Conservation (phyloP, 1,140 invertebrate species). For the Anoplolepis gracilipes region DNA sequence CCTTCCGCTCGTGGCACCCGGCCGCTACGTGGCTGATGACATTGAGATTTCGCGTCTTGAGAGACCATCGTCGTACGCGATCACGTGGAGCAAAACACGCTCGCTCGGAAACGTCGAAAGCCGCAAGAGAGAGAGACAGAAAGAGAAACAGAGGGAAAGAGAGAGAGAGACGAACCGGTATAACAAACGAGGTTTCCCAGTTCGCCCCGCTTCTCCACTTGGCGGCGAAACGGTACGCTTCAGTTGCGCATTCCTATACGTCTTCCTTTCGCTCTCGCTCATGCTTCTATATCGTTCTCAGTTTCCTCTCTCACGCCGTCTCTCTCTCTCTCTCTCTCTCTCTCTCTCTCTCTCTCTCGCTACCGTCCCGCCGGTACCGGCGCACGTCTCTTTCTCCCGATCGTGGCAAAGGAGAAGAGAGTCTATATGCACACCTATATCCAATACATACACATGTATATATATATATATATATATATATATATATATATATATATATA, state of each 20-base stretch:
- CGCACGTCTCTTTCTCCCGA: conserved; percentile 51
- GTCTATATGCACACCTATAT: conserved; percentile 12
- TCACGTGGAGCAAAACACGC: conserved; percentile 66
- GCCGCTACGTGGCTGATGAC: conserved; percentile 65
- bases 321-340: conserved; percentile 53
- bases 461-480: too few species aligned
- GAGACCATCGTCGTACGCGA: conserved; percentile 46
- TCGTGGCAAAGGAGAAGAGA: conserved; percentile 2
- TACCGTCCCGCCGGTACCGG: not conserved
- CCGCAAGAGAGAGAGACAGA: not conserved
- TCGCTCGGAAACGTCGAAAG: conserved; percentile 30
- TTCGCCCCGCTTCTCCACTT: not conserved
- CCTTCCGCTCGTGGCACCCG: conserved; percentile 61
- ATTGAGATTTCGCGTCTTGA: conserved; percentile 67
- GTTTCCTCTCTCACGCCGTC: conserved; percentile 11
- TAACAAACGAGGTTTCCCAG: conserved; percentile 60
- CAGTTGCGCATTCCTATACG: conserved; percentile 64
- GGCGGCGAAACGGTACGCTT: conserved; percentile 55
- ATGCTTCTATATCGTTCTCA: conserved; percentile 5
- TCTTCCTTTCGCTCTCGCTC: conserved; percentile 57
- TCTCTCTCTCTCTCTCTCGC: conserved; percentile 37
- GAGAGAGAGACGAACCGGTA: conserved; percentile 48
- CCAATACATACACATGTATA: too few species aligned
- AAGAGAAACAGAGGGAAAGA: too few species aligned
- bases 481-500: not conserved